These are phyloP conservation scores for Rhegmatorhina hoffmannsi DNA, from an alignment of 2,113 vertebrate genomes.

Conservation along the genomic window DNA sequence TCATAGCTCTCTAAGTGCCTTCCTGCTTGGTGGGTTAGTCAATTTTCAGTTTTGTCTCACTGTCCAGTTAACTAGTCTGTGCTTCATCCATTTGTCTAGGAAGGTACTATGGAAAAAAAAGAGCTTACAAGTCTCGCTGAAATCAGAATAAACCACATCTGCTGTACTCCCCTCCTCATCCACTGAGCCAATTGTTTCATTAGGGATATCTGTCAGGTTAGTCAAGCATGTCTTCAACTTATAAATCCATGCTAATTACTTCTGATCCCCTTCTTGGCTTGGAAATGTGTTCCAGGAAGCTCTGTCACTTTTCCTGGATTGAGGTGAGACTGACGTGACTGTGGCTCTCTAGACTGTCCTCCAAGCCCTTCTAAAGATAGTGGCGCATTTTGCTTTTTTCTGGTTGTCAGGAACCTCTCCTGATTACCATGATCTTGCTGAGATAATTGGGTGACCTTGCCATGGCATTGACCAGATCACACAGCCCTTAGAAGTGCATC, in stretches of 20 bases:
- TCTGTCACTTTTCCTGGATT: neutral
- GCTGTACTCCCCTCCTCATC: fast-evolving
- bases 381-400: neutral
- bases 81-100: neutral
- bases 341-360: neutral
- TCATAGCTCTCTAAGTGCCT: neutral
- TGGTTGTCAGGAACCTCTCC: neutral
- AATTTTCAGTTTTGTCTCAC: neutral
- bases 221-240: neutral
- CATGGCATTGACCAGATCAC: neutral
- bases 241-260: neutral
- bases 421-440: neutral
- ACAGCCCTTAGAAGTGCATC: neutral
- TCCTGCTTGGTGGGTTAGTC: neutral
- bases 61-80: neutral
- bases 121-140: neutral
- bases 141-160: neutral
- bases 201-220: neutral
- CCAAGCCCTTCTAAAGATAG: neutral
- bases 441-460: neutral
- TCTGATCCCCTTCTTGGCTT: neutral
- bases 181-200: neutral
- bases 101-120: neutral
- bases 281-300: neutral
- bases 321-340: neutral